Evolutionary conservation across 2,888 invertebrate species (phyloP).

Genomic region (Mimumesa dahlbomi): DNA sequence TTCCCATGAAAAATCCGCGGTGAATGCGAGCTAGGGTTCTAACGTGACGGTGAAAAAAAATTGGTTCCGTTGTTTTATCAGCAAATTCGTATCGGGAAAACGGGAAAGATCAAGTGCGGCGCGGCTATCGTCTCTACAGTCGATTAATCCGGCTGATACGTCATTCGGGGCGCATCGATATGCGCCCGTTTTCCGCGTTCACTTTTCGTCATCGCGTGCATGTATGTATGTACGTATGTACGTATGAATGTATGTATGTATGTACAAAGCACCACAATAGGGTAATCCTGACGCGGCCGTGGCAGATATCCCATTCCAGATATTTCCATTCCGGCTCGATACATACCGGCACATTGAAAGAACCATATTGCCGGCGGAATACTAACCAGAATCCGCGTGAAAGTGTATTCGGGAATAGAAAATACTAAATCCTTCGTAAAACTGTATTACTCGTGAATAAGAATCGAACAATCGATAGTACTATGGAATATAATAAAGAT

Average conservation of each 20-base stretch:
- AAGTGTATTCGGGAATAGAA: background rate
- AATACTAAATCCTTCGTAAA: slow-evolving; percentile 33
- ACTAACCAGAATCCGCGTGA: slow-evolving; percentile 25
- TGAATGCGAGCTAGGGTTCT: too few species aligned
- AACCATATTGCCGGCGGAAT: slow-evolving; percentile 20
- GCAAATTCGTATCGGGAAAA: too few species aligned
- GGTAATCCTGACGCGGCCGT: slow-evolving; percentile 10
- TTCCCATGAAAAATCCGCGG: too few species aligned
- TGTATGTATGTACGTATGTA: background rate
- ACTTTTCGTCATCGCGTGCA: slow-evolving; percentile 20
- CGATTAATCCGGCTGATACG: background rate
- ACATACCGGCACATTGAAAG: background rate
- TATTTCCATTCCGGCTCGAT: slow-evolving; percentile 23
- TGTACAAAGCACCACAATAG: slow-evolving; percentile 17
- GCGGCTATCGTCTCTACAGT: background rate
- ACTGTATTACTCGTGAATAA: background rate
- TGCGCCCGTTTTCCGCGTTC: slow-evolving; percentile 5
- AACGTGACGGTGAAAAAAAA: too few species aligned
- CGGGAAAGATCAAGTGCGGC: too few species aligned
- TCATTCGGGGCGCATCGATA: background rate
- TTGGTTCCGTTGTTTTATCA: too few species aligned
- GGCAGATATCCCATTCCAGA: slow-evolving; percentile 14
- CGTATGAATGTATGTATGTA: background rate
- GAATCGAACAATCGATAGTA: too few species aligned
- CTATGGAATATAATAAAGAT: too few species aligned